Conservation (phyloP, 2,797 vertebrate species). For the Danio choprae region DNA sequence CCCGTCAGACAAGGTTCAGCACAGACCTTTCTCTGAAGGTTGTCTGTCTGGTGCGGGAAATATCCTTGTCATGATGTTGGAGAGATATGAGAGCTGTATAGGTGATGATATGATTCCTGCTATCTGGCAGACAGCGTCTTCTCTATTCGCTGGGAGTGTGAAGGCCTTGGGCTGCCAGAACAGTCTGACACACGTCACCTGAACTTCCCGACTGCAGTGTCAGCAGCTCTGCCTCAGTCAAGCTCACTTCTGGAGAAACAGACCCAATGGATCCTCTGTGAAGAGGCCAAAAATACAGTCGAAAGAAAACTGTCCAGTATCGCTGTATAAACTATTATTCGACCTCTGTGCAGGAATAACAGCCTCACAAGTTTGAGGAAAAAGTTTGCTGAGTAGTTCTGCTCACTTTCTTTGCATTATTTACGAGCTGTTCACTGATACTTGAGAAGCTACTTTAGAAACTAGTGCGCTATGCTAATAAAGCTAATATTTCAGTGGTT, state of each 20-base stretch:
- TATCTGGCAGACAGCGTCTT: conserved; percentile 45
- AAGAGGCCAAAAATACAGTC: conserved; percentile 22
- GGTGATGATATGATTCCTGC: conserved; percentile 41
- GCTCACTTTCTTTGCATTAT: neutral
- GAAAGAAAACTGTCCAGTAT: neutral
- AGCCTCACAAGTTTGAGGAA: neutral
- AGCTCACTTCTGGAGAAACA: conserved; percentile 31
- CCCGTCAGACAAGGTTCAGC: conserved; percentile 48
- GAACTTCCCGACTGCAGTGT: conserved; percentile 40
- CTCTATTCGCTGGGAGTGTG: conserved; percentile 43
- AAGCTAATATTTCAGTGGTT: neutral
- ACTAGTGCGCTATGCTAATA: neutral
- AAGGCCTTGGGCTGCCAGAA: conserved; percentile 53
- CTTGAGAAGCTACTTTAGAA: neutral
- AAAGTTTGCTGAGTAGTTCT: neutral
- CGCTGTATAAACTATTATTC: neutral
- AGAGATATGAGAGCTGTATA: conserved; percentile 52
- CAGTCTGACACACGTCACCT: conserved; percentile 55
- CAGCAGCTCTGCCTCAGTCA: conserved; percentile 34
- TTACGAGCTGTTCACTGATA: neutral
- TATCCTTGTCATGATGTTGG: conserved; percentile 53
- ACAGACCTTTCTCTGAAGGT: conserved; percentile 62
- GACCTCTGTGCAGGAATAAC: neutral
- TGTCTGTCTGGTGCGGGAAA: conserved; percentile 59
- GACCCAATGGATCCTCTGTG: conserved; percentile 27